Evolutionary conservation across 2,888 invertebrate genomes (phyloP), one percentile per base, ranked within the genome.

Genomic region (Andrena chrysosceles): DNA sequence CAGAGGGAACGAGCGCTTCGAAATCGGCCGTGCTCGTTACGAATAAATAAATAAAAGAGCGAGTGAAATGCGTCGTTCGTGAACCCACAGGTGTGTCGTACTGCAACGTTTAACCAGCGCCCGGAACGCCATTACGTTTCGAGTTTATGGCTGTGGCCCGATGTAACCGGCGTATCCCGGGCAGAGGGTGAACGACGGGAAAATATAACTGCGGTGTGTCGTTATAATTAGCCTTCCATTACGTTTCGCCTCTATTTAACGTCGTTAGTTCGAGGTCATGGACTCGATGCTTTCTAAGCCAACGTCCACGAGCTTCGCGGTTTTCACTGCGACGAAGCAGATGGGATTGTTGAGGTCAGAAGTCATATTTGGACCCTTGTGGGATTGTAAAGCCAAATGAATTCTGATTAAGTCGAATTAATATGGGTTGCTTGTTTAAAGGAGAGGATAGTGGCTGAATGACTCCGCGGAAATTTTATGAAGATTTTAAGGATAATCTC

Each of bases 151-250:
- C 29, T 42, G 35, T 35, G 66, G 52, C 5, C 49, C 59, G 48
- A 72, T 76, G 77, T 81, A 88, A 83, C 82, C 88, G 63, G 72
- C 66, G 59, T 80, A 85, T 67, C 42, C 78, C 16, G 16, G 66
- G 29, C 66, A 59, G 33, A 49, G 67, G 23, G 31, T 42, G 64
- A 76, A 81, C 77, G 68, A 75, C 72, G 77, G 77, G 71, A 86
- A 88, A 88, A 80, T 88, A 85, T 77, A 85, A 85, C 73, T 71
- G 29, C 62, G 13, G n/a, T 59, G 67, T 62, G 69, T 77, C 78
- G 76, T 89, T 83, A 73, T 87, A 89, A 89, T 88, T 89, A 87
- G 80, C 60, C 62, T 52, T 77, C 73, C 78, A 73, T 87, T 82
- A 59, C 20, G 72, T 56, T 88, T 79, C 84, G 75, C 80, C 73